Conservation (phyloP, 1,140 invertebrate genomes). For the Antheraea pernyi region DNA sequence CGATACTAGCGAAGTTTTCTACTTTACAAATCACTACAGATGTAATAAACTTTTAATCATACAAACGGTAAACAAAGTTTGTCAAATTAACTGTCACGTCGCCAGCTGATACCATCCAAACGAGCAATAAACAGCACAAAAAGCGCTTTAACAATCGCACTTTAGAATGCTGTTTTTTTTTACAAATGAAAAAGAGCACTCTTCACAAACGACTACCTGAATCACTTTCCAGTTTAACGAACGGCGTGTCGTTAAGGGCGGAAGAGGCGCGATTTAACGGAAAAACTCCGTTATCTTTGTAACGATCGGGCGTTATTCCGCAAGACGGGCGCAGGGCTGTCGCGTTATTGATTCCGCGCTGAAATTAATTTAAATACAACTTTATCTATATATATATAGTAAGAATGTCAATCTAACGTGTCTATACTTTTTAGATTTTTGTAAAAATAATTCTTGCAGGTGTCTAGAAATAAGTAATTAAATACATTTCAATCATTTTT, state of each 20-base stretch:
- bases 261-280: constrained; percentile 57
- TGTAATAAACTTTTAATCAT: too few species aligned
- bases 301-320: constrained; percentile 64
- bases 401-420: too few species aligned
- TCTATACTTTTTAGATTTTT: too few species aligned
- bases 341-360: not conserved
- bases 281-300: constrained; percentile 69
- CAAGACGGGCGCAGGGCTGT: constrained; percentile 6
- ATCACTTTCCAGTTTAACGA: constrained; percentile 70
- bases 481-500: too few species aligned
- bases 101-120: constrained; percentile 11
- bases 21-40: too few species aligned
- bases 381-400: too few species aligned
- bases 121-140: constrained; percentile 43
- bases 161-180: constrained; percentile 30
- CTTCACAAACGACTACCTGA: constrained; percentile 61
- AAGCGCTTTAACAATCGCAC: constrained; percentile 39
- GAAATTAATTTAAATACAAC: too few species aligned
- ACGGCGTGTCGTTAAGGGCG: constrained; percentile 62
- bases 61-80: not conserved
- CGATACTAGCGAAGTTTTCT: too few species aligned
- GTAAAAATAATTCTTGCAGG: too few species aligned
- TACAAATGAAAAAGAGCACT: constrained; percentile 57
- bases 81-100: not conserved
- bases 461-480: too few species aligned